Conservation (phyloP, 30 jellyfish, hydroid and myxozoan genomes). For the Cassiopea andromeda region DNA sequence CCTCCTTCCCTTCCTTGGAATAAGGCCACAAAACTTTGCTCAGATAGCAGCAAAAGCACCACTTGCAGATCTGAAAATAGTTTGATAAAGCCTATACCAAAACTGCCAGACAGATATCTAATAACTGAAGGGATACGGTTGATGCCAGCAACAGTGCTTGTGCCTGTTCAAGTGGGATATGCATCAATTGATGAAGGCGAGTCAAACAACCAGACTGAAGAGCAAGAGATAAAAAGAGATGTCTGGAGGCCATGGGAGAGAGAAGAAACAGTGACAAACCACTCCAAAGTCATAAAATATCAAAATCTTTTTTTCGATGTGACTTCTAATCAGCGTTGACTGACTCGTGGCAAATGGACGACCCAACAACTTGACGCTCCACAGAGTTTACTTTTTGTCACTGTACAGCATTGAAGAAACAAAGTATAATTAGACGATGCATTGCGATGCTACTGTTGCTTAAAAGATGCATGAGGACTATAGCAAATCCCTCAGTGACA, state of each 20-base stretch:
- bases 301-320: slow-evolving; percentile 11
- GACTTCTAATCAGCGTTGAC: not conserved
- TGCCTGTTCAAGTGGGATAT: slow-evolving; percentile 72
- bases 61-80: slow-evolving; percentile 17
- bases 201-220: slow-evolving; percentile 25
- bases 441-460: too few species aligned
- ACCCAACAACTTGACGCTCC: too few species aligned
- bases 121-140: slow-evolving; percentile 62
- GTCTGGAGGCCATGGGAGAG: slow-evolving; percentile 80
- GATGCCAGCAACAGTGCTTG: slow-evolving; percentile 82
- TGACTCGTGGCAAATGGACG: too few species aligned
- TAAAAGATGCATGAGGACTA: too few species aligned
- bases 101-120: slow-evolving; percentile 51
- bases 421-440: too few species aligned
- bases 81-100: slow-evolving; percentile 66
- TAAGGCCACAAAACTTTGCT: not conserved
- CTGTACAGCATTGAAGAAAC: too few species aligned
- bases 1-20: not conserved
- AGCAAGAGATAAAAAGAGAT: slow-evolving; percentile 5
- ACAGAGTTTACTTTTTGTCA: too few species aligned
- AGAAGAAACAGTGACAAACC: not conserved
- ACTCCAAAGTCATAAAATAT: not conserved
- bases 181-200: slow-evolving; percentile 38
- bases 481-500: too few species aligned
- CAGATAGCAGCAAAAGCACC: not conserved